These are phyloP conservation scores for Oscheius myriophilus DNA, from an alignment of 2,888 invertebrate genomes.

Conservation along the genomic window DNA sequence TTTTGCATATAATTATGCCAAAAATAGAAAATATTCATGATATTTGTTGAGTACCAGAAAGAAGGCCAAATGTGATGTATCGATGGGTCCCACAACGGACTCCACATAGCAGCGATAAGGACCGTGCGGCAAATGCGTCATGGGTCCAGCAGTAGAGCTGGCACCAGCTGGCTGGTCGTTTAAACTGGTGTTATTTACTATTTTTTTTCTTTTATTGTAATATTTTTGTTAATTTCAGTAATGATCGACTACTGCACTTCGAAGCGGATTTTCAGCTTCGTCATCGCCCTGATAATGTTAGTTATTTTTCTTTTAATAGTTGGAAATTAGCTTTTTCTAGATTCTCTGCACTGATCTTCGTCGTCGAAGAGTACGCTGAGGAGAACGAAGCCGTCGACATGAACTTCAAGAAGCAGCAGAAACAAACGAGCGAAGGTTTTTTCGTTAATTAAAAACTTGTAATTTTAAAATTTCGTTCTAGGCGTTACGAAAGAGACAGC, in stretches of 20 bases:
- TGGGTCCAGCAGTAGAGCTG: too few relatives aligned
- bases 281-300: conserved; percentile 44
- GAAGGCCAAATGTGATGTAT: too few relatives aligned
- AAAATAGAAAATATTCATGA: too few relatives aligned
- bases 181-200: not conserved
- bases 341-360: conserved; percentile 50
- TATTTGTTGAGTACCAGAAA: too few relatives aligned
- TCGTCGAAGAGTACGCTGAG: conserved; percentile 53
- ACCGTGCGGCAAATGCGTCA: too few relatives aligned
- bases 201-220: not conserved
- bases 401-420: conserved; percentile 39
- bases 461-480: not conserved
- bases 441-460: not conserved
- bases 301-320: not conserved
- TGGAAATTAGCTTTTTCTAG: conserved; percentile 21
- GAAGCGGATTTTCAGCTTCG: conserved; percentile 42
- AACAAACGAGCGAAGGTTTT: conserved; percentile 34
- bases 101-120: too few relatives aligned
- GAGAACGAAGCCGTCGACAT: conserved; percentile 38
- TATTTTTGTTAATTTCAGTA: not conserved
- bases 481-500: not conserved
- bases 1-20: too few relatives aligned
- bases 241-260: conserved; percentile 31
- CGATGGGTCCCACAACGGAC: too few relatives aligned
- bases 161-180: not conserved